These are phyloP conservation scores for Caerostris darwini DNA, from an alignment of 1,140 invertebrate genomes.

Conservation along the genomic window DNA sequence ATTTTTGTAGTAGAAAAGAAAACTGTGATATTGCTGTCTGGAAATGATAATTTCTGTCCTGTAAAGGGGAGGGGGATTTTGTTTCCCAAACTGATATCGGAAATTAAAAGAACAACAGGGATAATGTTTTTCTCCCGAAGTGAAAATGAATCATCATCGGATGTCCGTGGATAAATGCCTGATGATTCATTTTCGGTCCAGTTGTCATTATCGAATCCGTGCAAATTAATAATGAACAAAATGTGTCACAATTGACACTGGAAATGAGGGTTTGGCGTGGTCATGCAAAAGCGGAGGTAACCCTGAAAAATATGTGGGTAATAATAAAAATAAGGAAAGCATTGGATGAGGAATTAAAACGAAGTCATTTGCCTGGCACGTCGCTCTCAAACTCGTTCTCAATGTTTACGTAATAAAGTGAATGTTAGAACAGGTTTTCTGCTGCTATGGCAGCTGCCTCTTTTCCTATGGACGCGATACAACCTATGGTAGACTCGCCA, in stretches of 20 bases:
- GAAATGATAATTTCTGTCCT: too few species aligned
- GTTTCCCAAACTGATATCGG: too few species aligned
- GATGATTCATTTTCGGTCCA: slow-evolving; percentile 25
- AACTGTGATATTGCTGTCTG: too few species aligned
- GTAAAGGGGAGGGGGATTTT: too few species aligned
- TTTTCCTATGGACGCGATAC: slow-evolving; percentile 31
- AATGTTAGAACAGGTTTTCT: slow-evolving; percentile 74
- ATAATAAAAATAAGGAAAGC: slow-evolving; percentile 68
- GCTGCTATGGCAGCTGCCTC: slow-evolving; percentile 36
- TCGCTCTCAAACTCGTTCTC: slow-evolving; percentile 76
- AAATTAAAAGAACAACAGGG: too few species aligned
- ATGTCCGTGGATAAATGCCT: background rate
- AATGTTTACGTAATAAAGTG: slow-evolving; percentile 78
- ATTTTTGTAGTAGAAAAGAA: too few species aligned
- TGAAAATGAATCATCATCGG: background rate
- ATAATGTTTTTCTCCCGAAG: background rate
- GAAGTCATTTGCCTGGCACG: slow-evolving; percentile 76
- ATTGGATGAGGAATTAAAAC: slow-evolving; percentile 76
- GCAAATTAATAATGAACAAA: background rate
- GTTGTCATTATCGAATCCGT: background rate
- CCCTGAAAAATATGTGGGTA: slow-evolving; percentile 53
- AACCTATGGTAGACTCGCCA: slow-evolving; percentile 55
- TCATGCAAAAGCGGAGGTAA: slow-evolving; percentile 57
- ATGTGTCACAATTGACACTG: slow-evolving; percentile 35
- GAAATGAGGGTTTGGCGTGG: slow-evolving; percentile 35